Evolutionary conservation across 2,113 vertebrate species (phyloP).

Genomic region (Ceyx melanurus): DNA sequence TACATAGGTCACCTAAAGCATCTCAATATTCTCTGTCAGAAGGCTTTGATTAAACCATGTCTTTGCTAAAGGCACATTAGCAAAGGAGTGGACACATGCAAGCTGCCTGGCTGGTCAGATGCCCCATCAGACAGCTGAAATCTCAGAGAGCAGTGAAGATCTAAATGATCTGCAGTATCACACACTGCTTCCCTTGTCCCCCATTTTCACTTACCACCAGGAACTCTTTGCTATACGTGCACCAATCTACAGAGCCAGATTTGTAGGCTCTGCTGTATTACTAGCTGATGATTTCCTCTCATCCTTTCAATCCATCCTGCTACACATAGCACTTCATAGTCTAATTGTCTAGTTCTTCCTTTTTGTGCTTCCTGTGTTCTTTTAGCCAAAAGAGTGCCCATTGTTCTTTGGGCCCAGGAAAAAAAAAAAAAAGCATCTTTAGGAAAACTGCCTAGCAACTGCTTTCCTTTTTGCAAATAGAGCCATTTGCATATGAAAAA

Average conservation of each 20-base stretch:
- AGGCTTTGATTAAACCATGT: not conserved
- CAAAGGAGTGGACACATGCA: not conserved
- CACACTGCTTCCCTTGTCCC: not conserved
- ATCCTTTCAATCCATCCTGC: not conserved
- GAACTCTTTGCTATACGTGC: not conserved
- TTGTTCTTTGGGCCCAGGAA: constrained; percentile 32
- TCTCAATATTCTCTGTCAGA: not conserved
- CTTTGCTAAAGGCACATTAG: not conserved
- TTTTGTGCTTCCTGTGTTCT: constrained; percentile 58
- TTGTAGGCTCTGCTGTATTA: not conserved
- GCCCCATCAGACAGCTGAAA: not conserved
- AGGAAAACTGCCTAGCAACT: constrained; percentile 76
- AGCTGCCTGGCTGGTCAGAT: not conserved
- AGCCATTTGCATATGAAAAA: constrained; percentile 75
- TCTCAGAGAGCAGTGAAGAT: not conserved
- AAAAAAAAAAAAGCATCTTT: constrained; percentile 55
- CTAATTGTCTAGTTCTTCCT: constrained; percentile 51
- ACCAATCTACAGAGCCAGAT: not conserved
- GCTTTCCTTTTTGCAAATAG: constrained; percentile 63
- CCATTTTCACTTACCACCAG: not conserved
- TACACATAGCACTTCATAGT: not conserved
- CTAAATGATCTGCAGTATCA: not conserved
- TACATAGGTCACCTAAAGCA: not conserved
- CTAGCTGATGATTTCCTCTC: not conserved
- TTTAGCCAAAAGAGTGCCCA: constrained; percentile 52